These are phyloP conservation scores for Fregetta grallaria DNA, from an alignment of 2,113 vertebrate genomes.

Conservation along the genomic window DNA sequence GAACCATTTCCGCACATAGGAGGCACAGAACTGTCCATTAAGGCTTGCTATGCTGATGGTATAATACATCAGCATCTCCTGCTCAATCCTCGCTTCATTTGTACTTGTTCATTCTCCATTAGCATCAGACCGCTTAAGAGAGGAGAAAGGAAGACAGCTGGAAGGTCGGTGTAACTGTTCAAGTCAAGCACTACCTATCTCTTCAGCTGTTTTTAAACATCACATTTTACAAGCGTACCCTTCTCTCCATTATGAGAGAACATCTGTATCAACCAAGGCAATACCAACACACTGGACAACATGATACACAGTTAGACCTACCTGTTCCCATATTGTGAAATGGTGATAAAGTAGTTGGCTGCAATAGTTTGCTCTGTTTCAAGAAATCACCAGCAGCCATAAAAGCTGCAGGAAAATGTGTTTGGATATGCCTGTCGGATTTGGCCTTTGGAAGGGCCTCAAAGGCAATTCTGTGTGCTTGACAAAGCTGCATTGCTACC, in stretches of 20 bases:
- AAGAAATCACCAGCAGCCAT: neutral
- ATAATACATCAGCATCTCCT: neutral
- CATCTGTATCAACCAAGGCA: neutral
- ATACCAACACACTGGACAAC: neutral
- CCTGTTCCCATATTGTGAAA: neutral
- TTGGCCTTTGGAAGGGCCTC: neutral
- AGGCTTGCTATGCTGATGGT: neutral
- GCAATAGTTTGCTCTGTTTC: neutral
- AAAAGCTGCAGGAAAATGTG: neutral
- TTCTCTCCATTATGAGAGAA: neutral
- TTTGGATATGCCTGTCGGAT: neutral
- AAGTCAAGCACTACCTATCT: neutral
- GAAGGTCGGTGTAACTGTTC: neutral
- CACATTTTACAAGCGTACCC: neutral
- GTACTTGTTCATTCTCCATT: neutral
- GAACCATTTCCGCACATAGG: neutral
- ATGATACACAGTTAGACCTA: neutral
- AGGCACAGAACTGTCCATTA: neutral
- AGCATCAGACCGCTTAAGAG: neutral
- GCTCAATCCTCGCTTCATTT: neutral
- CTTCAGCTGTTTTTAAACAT: neutral
- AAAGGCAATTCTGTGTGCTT: neutral
- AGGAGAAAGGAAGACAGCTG: neutral
- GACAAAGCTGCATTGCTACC: neutral
- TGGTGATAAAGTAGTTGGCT: neutral